Evolutionary conservation across 2,888 invertebrate genomes (phyloP), one percentile per base, ranked within the genome.

Genomic region (Schizaphis graminum): DNA sequence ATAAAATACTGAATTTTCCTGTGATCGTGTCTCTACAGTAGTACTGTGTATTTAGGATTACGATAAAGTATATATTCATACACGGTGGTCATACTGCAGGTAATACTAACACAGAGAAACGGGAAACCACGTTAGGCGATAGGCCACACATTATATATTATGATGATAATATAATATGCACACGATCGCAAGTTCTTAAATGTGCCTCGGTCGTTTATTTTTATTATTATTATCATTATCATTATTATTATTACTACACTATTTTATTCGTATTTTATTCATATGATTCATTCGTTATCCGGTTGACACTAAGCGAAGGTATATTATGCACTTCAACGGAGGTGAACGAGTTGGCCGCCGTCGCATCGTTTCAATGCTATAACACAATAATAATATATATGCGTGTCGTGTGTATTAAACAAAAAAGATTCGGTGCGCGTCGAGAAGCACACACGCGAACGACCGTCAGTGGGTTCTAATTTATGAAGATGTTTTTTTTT

Each of bases 181-280:
- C 91, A 53, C 53, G 84, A 84, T 49, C 84, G 26, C 77, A 89
- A 28, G 41, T 26, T 56, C 89, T 41, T 77, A 77, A 35, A 89
- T 28, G 89, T 44, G 57, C 44, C 41, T 57, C 28, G 28, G 89
- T 89, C 89, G 44, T 89, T 89, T 89, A 89, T 89, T 89, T 57
- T 89, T 88, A 88, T 88, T 88, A 88, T 53, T 21, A 44, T 89
- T 13, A 35, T 77, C 77, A 77, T 89, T 41, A 53, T 89, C 88
- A 56, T 89, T 89, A 89, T 89, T 88, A 53, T 91, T 91, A 87
- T 86, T 92, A 57, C 44, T 85, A 91, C 57, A 57, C 85, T 86
- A 53, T 93, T 93, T 90, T 89, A 56, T 89, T 93, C 16, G 56
- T 89, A 93, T 89, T 93, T 85, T 93, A 93, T 93, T 93, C 89